Evolutionary conservation across 1,140 invertebrate species (phyloP).

Genomic region (Catajapyx aquilonaris): DNA sequence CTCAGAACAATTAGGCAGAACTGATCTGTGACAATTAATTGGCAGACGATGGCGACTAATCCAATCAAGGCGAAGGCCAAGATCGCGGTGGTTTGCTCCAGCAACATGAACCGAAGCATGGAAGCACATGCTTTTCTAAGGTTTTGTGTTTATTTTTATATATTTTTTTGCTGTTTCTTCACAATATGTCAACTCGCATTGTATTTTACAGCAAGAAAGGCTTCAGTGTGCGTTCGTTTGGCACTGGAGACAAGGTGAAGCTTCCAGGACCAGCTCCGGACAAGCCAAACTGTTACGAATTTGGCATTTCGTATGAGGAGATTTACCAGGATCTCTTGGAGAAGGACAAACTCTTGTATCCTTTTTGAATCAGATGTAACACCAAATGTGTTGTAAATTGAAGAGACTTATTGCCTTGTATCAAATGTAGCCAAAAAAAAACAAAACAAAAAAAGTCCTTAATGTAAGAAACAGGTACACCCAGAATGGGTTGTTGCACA

Average conservation of each 20-base stretch:
- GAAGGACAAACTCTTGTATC: constrained; percentile 76
- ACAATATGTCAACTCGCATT: not conserved
- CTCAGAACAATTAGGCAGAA: too few species aligned
- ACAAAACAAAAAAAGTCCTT: constrained; percentile 5
- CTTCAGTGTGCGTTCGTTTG: constrained; percentile 88
- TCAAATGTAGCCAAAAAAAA: too few species aligned
- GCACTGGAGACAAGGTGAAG: constrained; percentile 94
- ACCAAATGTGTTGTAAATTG: constrained; percentile 1
- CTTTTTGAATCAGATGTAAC: constrained; percentile 17
- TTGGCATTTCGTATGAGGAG: constrained; percentile 85
- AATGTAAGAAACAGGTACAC: constrained; percentile 50
- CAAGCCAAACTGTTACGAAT: constrained; percentile 95
- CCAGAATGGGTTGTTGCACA: constrained; percentile 95
- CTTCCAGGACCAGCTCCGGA: constrained; percentile 85
- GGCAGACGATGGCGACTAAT: too few species aligned
- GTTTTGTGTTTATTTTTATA: constrained; percentile 17
- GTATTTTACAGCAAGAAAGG: constrained; percentile 64
- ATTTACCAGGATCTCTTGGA: constrained; percentile 87
- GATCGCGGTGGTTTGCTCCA: constrained; percentile 92
- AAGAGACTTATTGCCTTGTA: too few species aligned
- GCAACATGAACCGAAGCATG: constrained; percentile 99
- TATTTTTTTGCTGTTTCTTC: not conserved
- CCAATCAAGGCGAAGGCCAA: constrained; percentile 18
- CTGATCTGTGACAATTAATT: too few species aligned
- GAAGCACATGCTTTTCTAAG: constrained; percentile 92